Evolutionary conservation across 2,797 vertebrate genomes (phyloP), one percentile per base, ranked within the genome.

Genomic region (Peromyscus eremicus): DNA sequence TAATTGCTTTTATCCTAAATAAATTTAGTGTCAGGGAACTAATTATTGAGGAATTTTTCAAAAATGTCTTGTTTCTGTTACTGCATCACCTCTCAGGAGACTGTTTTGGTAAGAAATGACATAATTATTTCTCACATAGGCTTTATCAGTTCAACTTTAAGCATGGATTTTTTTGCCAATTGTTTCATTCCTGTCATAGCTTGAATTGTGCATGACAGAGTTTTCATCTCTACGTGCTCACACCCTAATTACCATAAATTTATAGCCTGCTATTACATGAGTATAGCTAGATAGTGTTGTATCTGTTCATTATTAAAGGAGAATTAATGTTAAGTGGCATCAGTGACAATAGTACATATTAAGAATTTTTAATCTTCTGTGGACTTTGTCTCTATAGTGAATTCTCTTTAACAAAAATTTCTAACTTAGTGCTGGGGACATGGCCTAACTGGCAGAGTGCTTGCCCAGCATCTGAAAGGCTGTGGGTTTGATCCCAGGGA

Each of bases 51-150:
- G 71, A 97, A 91, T 97, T 97, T 94, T 98, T 98, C 81, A 94
- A 94, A 98, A 98, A 87, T 99, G 95, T 99, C 96, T 99, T 97
- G 98, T 97, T 98, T 98, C 92, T 98, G 97, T 98, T 98, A 98
- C 96, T 96, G 98, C 99, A 98, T 98, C 98, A 98, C 98, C 71
- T 95, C 92, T 98, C 99, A 99, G 99, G 98, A 99, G 99, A 99
- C 98, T 99, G 70, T 99, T 99, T 99, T 98, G 99, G 99, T 99
- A 99, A 99, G 99, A 99, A 90, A 97, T 98, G 77, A 83, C 60
- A 83, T 96, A 49, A 89, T 97, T 97, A 57, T 93, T 97, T 97
- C 55, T 75, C 84, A 92, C 87, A 85, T 86, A 75, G 90, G 90
- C 46, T 94, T 91, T 94, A 94, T 96, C 21, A 70, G 19, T 94